Conservation (phyloP, 2,797 vertebrate genomes). For the Phalloptychus januarius region DNA sequence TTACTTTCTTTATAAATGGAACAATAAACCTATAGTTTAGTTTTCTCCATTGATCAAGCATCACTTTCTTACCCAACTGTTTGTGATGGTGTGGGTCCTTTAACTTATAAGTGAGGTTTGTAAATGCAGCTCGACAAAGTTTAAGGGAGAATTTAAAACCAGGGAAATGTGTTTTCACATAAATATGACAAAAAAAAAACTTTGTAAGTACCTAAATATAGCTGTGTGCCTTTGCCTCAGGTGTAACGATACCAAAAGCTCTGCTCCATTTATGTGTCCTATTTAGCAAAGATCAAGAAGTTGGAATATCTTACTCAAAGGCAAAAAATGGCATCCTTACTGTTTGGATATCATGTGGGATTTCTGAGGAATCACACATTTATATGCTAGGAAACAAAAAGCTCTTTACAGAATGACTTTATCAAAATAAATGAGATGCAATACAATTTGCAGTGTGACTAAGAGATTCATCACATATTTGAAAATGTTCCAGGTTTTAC, state of each 20-base stretch:
- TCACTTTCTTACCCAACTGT: background rate
- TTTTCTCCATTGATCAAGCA: background rate
- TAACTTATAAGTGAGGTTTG: background rate
- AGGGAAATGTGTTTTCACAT: background rate
- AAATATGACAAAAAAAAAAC: background rate
- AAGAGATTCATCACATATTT: background rate
- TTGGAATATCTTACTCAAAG: background rate
- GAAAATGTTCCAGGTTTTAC: background rate
- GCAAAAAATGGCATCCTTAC: background rate
- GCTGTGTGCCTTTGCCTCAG: background rate
- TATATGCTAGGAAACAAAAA: background rate
- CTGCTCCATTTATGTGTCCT: slow-evolving; percentile 9
- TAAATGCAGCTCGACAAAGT: background rate
- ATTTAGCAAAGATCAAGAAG: background rate
- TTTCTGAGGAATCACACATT: background rate
- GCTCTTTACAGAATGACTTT: background rate
- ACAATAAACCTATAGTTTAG: background rate
- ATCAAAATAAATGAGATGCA: background rate
- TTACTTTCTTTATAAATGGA: background rate
- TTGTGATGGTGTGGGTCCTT: background rate
- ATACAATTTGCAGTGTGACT: background rate
- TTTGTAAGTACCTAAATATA: background rate
- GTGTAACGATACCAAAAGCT: background rate
- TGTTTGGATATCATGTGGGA: too few relatives aligned
- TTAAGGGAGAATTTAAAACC: background rate